Evolutionary conservation across 2,888 invertebrate species (phyloP).

Genomic region (Hypolimnas misippus): DNA sequence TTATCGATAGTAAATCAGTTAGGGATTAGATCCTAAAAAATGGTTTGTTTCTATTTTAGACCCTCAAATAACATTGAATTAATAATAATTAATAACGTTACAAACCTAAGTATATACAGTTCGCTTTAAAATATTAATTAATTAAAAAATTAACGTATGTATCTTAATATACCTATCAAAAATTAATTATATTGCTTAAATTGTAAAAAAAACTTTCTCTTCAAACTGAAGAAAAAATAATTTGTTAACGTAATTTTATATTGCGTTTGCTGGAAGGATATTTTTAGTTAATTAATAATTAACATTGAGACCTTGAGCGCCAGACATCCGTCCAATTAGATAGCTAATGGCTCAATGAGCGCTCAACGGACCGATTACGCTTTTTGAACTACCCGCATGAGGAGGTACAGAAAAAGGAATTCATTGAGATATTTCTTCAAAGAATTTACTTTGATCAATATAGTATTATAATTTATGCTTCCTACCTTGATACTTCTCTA

Average conservation of each 20-base stretch:
- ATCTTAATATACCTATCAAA: no score
- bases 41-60: no score
- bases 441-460: slow-evolving; percentile 10
- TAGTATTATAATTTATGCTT: neutral
- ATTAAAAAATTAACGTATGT: no score
- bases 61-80: no score
- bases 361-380: slow-evolving; percentile 22
- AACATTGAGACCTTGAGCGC: neutral
- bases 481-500: neutral
- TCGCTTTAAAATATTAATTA: no score
- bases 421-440: slow-evolving; percentile 13
- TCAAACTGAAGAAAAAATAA: neutral
- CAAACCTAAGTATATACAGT: no score
- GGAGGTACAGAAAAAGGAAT: slow-evolving; percentile 26
- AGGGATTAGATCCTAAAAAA: no score
- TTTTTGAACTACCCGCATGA: slow-evolving; percentile 28
- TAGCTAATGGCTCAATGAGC: slow-evolving; percentile 25
- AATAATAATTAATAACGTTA: no score
- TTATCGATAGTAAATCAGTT: neutral
- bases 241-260: neutral
- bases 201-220: neutral
- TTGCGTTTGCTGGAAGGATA: neutral
- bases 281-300: neutral
- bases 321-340: slow-evolving; percentile 27
- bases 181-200: no score